Conservation (phyloP, 2,113 vertebrate genomes). For the Podarcis muralis region DNA sequence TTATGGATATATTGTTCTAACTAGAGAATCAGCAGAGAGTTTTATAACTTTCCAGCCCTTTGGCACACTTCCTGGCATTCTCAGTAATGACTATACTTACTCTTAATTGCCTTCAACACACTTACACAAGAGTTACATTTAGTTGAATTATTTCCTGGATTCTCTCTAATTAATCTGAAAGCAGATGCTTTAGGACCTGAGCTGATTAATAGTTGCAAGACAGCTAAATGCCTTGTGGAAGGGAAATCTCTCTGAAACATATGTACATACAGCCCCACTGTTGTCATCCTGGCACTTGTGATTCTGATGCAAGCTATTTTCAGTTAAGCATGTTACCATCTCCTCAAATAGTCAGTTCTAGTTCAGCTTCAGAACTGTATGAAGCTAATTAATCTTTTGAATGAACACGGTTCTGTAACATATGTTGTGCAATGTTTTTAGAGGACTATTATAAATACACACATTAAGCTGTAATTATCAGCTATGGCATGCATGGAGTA, state of each 20-base stretch:
- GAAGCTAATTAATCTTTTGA: conserved; percentile 41
- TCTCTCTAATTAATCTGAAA: conserved; percentile 70
- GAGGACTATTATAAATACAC: not conserved
- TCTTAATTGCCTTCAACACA: conserved; percentile 71
- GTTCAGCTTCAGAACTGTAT: conserved; percentile 30
- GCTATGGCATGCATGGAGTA: not conserved
- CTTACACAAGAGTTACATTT: conserved; percentile 61
- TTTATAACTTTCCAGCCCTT: conserved; percentile 56
- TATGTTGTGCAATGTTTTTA: conserved; percentile 4
- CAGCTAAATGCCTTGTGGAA: conserved; percentile 64
- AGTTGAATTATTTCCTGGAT: conserved; percentile 72
- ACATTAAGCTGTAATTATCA: not conserved
- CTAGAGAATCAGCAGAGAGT: conserved; percentile 17
- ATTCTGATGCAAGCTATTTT: conserved; percentile 56
- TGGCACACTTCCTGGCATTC: conserved; percentile 63
- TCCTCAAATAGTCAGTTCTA: conserved; percentile 53
- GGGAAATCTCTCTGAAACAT: conserved; percentile 61
- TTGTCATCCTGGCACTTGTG: conserved; percentile 52
- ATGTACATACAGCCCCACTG: conserved; percentile 49
- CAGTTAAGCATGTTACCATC: conserved; percentile 41
- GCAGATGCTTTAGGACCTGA: conserved; percentile 69
- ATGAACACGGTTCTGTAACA: conserved; percentile 14
- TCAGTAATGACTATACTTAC: conserved; percentile 65
- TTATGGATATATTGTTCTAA: conserved; percentile 18
- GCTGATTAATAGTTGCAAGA: conserved; percentile 67